Evolutionary conservation across 2,113 vertebrate genomes (phyloP).

Genomic region (Epinephelus moara): DNA sequence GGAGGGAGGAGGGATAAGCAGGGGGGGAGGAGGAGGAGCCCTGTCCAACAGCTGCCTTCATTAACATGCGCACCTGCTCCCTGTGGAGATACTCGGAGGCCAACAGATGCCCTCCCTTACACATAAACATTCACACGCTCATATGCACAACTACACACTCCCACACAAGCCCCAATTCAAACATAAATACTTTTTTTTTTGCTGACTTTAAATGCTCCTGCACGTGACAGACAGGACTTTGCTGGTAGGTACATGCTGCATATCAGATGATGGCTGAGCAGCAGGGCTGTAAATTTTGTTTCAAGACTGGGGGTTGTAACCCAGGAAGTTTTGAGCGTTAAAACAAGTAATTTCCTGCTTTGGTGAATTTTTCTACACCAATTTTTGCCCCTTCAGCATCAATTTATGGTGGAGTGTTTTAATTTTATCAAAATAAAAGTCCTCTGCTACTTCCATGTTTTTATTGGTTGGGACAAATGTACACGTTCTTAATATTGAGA

Average conservation of each 20-base stretch:
- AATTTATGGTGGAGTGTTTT: not conserved
- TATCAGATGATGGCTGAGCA: conserved; percentile 8
- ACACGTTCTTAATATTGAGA: too few relatives aligned
- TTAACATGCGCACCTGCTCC: conserved; percentile 96
- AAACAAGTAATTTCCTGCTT: too few relatives aligned
- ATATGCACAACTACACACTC: conserved; percentile 50
- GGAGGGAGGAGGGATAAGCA: conserved; percentile 21
- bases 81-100: conserved; percentile 85
- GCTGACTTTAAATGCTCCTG: conserved; percentile 33
- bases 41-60: conserved; percentile 89
- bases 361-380: too few relatives aligned
- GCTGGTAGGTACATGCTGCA: not conserved
- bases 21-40: conserved; percentile 61
- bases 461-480: too few relatives aligned
- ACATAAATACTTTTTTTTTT: conserved; percentile 68
- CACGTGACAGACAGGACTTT: conserved; percentile 34
- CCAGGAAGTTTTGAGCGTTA: too few relatives aligned
- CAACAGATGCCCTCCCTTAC: conserved; percentile 83
- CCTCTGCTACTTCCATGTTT: too few relatives aligned
- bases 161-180: conserved; percentile 71
- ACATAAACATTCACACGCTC: conserved; percentile 57
- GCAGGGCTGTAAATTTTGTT: too few relatives aligned
- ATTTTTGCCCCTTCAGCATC: too few relatives aligned
- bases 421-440: too few relatives aligned
- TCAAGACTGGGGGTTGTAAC: too few relatives aligned